Percentiles rank a stretch among this genome's conserved stretches.
Conservation (phyloP, 1,140 invertebrate species). For the Agrypnia vestita region DNA sequence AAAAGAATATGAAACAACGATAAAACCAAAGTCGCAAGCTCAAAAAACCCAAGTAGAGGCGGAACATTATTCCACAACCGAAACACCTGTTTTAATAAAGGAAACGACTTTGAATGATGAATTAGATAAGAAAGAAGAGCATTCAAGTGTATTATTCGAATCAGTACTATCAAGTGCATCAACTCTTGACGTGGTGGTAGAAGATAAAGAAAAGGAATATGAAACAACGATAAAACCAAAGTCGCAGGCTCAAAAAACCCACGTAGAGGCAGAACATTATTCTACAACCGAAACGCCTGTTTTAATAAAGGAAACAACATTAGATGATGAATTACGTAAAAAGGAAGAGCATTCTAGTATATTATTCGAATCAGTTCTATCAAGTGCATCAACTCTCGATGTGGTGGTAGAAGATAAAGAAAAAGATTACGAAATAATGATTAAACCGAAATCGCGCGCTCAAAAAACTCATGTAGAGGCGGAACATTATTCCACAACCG, state of each 20-base stretch:
- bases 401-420: conserved; percentile 49
- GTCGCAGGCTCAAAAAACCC: conserved; percentile 61
- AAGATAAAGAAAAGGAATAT: too few relatives aligned
- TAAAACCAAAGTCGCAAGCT: too few relatives aligned
- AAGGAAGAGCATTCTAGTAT: conserved; percentile 29
- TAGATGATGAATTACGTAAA: conserved; percentile 1
- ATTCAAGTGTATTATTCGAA: too few relatives aligned
- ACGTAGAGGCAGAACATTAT: conserved; percentile 63
- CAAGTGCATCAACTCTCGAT: conserved; percentile 43
- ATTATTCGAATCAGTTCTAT: conserved; percentile 41
- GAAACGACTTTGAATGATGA: too few relatives aligned
- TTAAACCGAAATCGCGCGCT: conserved; percentile 61
- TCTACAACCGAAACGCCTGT: conserved; percentile 49
- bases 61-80: too few relatives aligned
- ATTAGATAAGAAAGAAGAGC: too few relatives aligned
- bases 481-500: conserved; percentile 46
- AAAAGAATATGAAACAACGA: too few relatives aligned
- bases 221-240: too few relatives aligned
- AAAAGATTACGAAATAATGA: conserved; percentile 26
- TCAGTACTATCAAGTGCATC: too few relatives aligned
- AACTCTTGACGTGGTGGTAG: too few relatives aligned
- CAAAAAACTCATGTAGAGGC: conserved; percentile 62
- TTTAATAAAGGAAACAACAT: conserved; percentile 38
- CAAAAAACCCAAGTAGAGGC: too few relatives aligned
- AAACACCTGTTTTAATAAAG: too few relatives aligned